Evolutionary conservation across 2,113 vertebrate genomes (phyloP).

Genomic region (Crotalus horridus): DNA sequence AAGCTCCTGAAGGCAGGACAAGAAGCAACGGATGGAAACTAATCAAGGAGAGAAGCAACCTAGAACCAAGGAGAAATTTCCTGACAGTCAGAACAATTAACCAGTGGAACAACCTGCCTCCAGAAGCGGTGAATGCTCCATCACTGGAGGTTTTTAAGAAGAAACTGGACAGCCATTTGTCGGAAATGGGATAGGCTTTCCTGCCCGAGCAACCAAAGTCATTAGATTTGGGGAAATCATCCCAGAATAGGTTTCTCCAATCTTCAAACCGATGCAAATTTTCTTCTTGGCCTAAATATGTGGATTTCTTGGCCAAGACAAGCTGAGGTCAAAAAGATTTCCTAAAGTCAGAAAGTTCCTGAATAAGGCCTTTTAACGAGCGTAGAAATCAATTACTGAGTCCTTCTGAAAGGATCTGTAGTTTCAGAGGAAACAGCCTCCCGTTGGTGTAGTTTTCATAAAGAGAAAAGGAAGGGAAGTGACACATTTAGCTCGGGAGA

Average conservation of each 20-base stretch:
- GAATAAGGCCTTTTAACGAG: neutral
- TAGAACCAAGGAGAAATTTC: no score
- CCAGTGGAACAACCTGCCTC: no score
- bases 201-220: neutral
- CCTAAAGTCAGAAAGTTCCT: neutral
- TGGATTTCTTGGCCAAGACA: neutral
- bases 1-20: no score
- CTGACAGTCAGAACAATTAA: no score
- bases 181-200: no score
- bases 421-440: neutral
- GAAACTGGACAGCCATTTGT: no score
- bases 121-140: no score
- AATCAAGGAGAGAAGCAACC: no score
- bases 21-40: no score
- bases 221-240: neutral
- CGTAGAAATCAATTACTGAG: neutral
- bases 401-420: neutral
- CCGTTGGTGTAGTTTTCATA: neutral
- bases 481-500: neutral
- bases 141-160: no score
- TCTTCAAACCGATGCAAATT: neutral
- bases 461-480: neutral
- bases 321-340: neutral
- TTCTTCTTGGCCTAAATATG: neutral
- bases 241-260: neutral